Percentiles rank a stretch among this genome's conserved stretches.
Conservation (phyloP, 2,797 vertebrate genomes). For the Echiichthys vipera region DNA sequence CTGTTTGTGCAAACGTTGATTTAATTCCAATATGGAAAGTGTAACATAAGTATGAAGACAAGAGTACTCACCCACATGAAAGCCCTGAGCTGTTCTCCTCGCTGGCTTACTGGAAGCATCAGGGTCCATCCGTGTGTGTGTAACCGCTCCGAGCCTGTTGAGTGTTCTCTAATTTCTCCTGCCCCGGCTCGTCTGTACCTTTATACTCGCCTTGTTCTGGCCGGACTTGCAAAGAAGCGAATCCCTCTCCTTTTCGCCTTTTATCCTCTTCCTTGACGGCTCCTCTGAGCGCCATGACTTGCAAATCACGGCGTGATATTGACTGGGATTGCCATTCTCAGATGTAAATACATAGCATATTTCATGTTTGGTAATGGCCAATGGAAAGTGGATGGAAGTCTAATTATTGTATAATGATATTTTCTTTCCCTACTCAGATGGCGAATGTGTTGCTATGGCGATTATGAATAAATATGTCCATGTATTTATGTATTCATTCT, state of each 20-base stretch:
- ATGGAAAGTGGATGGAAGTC: constrained; percentile 65
- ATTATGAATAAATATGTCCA: constrained; percentile 77
- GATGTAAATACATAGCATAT: constrained; percentile 80
- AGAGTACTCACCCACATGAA: constrained; percentile 66
- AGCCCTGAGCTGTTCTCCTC: constrained; percentile 23
- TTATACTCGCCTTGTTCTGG: constrained; percentile 50
- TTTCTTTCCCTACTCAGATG: constrained; percentile 34
- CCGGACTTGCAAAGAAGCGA: constrained; percentile 52
- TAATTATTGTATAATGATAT: constrained; percentile 80
- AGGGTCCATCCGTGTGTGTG: constrained; percentile 34
- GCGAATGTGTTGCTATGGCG: constrained; percentile 70
- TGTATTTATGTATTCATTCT: constrained; percentile 79
- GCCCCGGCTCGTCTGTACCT: constrained; percentile 19
- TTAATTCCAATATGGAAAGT: constrained; percentile 12
- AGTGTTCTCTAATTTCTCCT: constrained; percentile 22
- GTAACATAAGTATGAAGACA: constrained; percentile 33
- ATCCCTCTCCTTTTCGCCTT: constrained; percentile 65
- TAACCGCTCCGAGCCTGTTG: constrained; percentile 30
- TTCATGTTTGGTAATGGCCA: constrained; percentile 61
- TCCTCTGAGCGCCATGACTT: constrained; percentile 74
- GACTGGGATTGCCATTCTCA: constrained; percentile 77
- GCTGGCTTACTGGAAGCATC: constrained; percentile 27
- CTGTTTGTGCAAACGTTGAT: constrained; percentile 5
- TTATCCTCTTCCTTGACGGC: constrained; percentile 72
- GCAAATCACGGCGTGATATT: constrained; percentile 77